Conservation (phyloP, 2,797 vertebrate genomes). For the Leptodactylus fallax region DNA sequence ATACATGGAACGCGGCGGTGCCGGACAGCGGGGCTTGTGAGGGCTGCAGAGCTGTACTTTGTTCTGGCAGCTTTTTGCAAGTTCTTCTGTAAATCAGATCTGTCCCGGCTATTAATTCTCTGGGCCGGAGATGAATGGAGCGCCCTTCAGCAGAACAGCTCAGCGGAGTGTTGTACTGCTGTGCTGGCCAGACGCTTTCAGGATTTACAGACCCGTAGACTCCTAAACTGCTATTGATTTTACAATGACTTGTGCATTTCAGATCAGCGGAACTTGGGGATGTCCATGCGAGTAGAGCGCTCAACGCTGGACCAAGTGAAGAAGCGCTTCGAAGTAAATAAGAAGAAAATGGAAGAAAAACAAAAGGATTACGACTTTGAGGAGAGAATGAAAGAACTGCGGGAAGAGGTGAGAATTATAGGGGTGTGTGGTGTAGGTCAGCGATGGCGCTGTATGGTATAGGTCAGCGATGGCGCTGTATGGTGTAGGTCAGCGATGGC, state of each 20-base stretch:
- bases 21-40: not conserved
- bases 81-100: slow-evolving; percentile 37
- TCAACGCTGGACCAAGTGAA: slow-evolving; percentile 97
- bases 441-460: too few species aligned
- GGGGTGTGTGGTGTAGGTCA: not conserved
- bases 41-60: not conserved
- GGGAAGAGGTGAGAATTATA: slow-evolving; percentile 86
- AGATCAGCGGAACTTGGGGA: slow-evolving; percentile 97
- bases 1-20: slow-evolving; percentile 7
- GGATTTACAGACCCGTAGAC: slow-evolving; percentile 42
- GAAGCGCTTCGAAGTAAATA: slow-evolving; percentile 95
- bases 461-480: too few species aligned
- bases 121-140: slow-evolving; percentile 29
- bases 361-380: slow-evolving; percentile 99
- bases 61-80: slow-evolving; percentile 16
- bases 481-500: too few species aligned
- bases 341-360: slow-evolving; percentile 98
- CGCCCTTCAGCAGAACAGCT: slow-evolving; percentile 26
- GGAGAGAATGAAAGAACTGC: slow-evolving; percentile 96
- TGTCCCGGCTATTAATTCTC: slow-evolving; percentile 46
- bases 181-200: slow-evolving; percentile 32
- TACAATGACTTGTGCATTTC: slow-evolving; percentile 48
- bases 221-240: slow-evolving; percentile 52
- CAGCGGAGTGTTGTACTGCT: slow-evolving; percentile 27
- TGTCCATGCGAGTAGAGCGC: slow-evolving; percentile 98